Percentiles rank a stretch among this genome's conserved stretches.
phyloP scores from a whole-genome alignment of 2,888 invertebrate species.

The Agrotis puta region DNA sequence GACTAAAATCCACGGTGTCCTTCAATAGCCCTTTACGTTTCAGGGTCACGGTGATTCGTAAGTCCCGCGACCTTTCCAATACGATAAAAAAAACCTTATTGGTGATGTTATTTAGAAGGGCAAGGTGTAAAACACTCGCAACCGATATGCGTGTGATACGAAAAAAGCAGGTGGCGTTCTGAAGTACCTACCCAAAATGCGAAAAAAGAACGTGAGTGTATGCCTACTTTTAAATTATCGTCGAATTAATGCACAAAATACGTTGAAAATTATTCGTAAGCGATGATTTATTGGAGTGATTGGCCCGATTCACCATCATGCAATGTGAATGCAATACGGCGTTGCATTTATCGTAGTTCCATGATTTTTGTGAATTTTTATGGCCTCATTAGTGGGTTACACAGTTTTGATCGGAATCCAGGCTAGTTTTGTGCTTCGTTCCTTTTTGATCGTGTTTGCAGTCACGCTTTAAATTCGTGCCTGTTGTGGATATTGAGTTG shows the following conservation, averaged over 20 bases:
- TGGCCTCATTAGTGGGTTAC: conserved; percentile 58
- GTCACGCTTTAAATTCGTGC: conserved; percentile 32
- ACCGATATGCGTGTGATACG: no score
- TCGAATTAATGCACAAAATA: conserved; percentile 64
- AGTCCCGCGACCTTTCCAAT: no score
- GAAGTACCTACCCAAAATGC: not conserved
- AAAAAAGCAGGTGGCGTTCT: not conserved
- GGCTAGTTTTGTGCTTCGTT: conserved; percentile 36
- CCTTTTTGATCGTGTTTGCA: conserved; percentile 30
- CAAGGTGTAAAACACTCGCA: not conserved
- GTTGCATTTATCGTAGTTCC: conserved; percentile 62
- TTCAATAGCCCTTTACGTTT: no score
- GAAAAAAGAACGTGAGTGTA: not conserved
- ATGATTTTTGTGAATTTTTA: conserved; percentile 60
- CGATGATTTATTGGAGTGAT: conserved; percentile 75
- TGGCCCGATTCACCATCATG: conserved; percentile 37
- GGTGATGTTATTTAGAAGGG: not conserved
- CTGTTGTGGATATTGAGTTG: conserved; percentile 9
- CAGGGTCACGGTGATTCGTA: no score
- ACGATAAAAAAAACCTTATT: no score
- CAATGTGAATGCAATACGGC: conserved; percentile 67
- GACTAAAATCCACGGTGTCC: no score
- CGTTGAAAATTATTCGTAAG: conserved; percentile 76
- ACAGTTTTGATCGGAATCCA: conserved; percentile 44
- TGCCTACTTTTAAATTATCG: conserved; percentile 35